These are phyloP conservation scores for Sternarchorhynchus goeldii DNA, from an alignment of 2,797 vertebrate species.

Conservation along the genomic window DNA sequence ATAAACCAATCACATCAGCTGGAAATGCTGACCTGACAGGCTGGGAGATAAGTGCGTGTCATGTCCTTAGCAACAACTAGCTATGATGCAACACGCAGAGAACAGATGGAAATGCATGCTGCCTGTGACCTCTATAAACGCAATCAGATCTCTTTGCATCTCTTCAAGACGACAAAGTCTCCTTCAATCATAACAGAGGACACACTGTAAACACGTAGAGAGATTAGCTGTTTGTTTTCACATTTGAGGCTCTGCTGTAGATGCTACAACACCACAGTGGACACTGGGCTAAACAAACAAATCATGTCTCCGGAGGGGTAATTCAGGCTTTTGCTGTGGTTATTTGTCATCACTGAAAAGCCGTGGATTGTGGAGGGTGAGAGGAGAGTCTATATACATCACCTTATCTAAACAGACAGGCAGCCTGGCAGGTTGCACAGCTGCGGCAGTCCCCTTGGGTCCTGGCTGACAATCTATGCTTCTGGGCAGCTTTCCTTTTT, in stretches of 20 bases:
- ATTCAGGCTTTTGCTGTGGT: conserved; percentile 57
- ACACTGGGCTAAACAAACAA: conserved; percentile 62
- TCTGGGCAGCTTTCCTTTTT: conserved; percentile 4
- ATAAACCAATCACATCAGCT: conserved; percentile 46
- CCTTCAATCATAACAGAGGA: neutral
- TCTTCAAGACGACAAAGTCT: conserved; percentile 11
- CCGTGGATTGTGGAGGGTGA: conserved; percentile 49
- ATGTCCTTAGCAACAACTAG: conserved; percentile 56
- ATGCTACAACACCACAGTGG: conserved; percentile 3
- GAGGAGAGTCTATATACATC: conserved; percentile 58
- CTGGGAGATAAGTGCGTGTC: conserved; percentile 35
- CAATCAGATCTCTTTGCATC: conserved; percentile 17
- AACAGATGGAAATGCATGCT: conserved; percentile 68
- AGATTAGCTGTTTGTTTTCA: conserved; percentile 50
- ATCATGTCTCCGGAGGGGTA: conserved; percentile 68
- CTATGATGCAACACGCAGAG: conserved; percentile 46
- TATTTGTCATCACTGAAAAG: conserved; percentile 70
- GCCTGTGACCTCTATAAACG: conserved; percentile 39
- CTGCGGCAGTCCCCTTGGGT: conserved; percentile 68
- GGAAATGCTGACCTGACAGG: conserved; percentile 54
- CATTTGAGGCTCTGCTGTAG: conserved; percentile 38
- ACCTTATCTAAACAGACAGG: conserved; percentile 72
- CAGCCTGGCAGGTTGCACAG: conserved; percentile 45
- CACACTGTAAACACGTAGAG: neutral
- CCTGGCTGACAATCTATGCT: conserved; percentile 53